Percentiles rank a stretch among this genome's conserved stretches.
Conservation (phyloP, 2,113 vertebrate species). For the Hydropotes inermis region DNA sequence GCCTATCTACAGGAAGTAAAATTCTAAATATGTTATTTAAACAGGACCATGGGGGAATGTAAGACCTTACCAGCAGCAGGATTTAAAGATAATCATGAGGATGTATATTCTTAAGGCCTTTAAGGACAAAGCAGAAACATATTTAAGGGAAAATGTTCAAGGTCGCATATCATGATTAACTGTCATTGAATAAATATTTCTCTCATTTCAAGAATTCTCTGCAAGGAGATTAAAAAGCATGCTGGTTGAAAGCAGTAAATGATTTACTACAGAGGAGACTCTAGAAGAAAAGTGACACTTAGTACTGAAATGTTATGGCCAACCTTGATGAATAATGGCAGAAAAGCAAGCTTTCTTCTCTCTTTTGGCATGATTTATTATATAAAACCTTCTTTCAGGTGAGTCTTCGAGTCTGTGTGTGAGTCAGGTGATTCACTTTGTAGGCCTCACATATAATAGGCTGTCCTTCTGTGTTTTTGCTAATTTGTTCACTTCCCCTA, state of each 20-base stretch:
- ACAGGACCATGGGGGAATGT: neutral
- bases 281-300: neutral
- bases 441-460: neutral
- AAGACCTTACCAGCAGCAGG: neutral
- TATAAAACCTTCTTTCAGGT: neutral
- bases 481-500: neutral
- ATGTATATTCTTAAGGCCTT: neutral
- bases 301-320: neutral
- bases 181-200: neutral
- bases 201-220: neutral
- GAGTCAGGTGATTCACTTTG: neutral
- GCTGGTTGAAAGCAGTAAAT: neutral
- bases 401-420: neutral
- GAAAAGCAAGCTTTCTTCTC: neutral
- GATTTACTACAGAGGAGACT: neutral
- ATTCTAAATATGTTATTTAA: neutral
- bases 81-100: neutral
- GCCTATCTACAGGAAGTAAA: neutral
- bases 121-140: neutral
- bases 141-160: neutral
- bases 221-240: neutral
- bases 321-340: neutral
- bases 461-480: neutral
- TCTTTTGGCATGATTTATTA: neutral
- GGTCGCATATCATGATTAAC: neutral